Percentiles rank a stretch among this genome's conserved stretches.
Evolutionary conservation across 2,797 vertebrate species (phyloP).

Genomic region (Sebastes melanostomus): DNA sequence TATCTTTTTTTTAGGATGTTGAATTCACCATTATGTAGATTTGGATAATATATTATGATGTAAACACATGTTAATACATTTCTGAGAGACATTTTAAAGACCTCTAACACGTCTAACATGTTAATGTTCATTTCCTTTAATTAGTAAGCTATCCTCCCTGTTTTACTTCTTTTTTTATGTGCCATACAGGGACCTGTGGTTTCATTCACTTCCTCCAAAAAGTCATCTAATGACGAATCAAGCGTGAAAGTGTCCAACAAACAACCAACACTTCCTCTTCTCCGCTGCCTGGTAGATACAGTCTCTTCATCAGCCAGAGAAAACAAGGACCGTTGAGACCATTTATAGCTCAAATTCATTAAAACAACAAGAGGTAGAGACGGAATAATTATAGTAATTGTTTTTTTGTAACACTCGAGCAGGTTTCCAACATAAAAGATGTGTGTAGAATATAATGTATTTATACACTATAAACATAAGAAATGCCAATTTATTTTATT

Average conservation of each 20-base stretch:
- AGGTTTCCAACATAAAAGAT: background rate
- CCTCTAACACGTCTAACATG: background rate
- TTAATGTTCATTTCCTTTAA: background rate
- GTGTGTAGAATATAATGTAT: background rate
- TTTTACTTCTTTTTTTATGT: background rate
- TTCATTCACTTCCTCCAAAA: background rate
- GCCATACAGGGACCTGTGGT: accelerated
- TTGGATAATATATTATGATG: background rate
- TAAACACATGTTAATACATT: background rate
- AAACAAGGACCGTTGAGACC: background rate
- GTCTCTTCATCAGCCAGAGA: background rate
- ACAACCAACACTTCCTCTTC: background rate
- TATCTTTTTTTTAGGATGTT: background rate
- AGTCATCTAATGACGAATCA: accelerated
- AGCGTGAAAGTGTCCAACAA: background rate
- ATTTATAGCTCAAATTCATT: background rate
- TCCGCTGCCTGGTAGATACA: background rate
- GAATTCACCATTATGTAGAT: background rate
- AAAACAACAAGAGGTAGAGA: background rate
- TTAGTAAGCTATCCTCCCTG: background rate
- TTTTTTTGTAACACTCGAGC: background rate
- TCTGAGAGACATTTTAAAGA: background rate
- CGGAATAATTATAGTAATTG: background rate
- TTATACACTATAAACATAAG: background rate
- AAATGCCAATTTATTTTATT: background rate